A percentile compares a stretch with the other conserved stretches of the same genome.
phyloP scores from a whole-genome alignment of 2,113 vertebrate species.

The Chelonoidis abingdonii region DNA sequence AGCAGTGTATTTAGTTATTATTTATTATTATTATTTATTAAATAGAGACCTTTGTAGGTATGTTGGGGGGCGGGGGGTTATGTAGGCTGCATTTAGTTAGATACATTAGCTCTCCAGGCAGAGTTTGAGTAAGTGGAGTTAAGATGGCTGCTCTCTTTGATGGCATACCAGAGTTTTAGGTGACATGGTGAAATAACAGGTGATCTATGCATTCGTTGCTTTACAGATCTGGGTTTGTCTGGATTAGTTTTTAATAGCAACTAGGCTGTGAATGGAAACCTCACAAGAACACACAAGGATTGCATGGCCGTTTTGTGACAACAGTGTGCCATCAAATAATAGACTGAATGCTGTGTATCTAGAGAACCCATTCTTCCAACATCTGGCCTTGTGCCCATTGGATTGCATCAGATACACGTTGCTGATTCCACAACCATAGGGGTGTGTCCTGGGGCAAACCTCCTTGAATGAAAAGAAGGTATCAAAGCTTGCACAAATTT shows the following conservation, averaged over 20 bases:
- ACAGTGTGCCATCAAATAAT: background rate
- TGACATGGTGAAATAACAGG: fast-evolving
- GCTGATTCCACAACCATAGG: fast-evolving
- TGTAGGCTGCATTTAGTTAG: background rate
- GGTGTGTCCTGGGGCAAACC: fast-evolving
- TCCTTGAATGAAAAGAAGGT: fast-evolving
- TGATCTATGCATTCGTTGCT: background rate
- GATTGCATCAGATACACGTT: background rate
- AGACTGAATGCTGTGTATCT: background rate
- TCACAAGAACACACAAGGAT: background rate
- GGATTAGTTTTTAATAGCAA: background rate
- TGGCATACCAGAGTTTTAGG: fast-evolving
- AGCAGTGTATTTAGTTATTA: background rate
- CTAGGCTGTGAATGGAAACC: background rate
- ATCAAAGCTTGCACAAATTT: background rate
- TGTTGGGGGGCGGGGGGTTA: constrained; percentile 1
- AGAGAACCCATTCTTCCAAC: background rate
- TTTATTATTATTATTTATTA: background rate
- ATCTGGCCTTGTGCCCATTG: background rate
- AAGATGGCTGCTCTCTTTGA: fast-evolving
- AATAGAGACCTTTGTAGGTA: background rate
- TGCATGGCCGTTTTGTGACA: background rate
- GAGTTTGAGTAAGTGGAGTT: fast-evolving
- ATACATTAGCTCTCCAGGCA: fast-evolving
- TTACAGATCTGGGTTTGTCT: background rate